Evolutionary conservation across 2,113 vertebrate genomes (phyloP).

Genomic region (Machaerirhynchus nigripectus): DNA sequence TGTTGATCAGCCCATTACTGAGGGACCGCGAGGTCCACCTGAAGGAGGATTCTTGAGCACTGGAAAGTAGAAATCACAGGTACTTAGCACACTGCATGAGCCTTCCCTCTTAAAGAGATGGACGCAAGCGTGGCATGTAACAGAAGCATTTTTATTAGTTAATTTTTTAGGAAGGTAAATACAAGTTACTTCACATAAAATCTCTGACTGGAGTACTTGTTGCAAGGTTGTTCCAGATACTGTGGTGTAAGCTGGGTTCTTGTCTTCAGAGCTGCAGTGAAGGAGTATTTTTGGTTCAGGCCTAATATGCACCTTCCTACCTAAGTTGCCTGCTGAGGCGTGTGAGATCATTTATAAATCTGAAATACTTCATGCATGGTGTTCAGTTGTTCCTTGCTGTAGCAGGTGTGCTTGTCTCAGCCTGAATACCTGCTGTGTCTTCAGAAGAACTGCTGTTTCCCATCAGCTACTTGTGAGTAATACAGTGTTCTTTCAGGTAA

Average conservation of each 20-base stretch:
- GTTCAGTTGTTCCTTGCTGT: not conserved
- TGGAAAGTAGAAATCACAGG: not conserved
- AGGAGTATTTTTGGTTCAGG: not conserved
- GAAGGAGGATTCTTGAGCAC: not conserved
- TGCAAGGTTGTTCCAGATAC: not conserved
- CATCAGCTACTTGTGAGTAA: not conserved
- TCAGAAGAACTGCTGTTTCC: not conserved
- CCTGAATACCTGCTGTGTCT: not conserved
- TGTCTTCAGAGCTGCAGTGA: not conserved
- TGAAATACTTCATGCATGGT: accelerated
- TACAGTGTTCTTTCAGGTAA: not conserved
- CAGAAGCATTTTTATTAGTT: not conserved
- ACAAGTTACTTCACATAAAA: not conserved
- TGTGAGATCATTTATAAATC: not conserved
- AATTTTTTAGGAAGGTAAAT: not conserved
- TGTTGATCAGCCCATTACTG: not conserved
- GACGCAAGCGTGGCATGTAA: not conserved
- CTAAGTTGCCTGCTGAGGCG: not conserved
- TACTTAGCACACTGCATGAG: accelerated
- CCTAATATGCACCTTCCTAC: not conserved
- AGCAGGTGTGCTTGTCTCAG: not conserved
- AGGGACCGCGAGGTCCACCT: not conserved
- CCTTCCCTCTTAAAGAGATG: not conserved
- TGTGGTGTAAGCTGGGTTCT: not conserved
- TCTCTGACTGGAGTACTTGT: not conserved